These are phyloP conservation scores for Lates calcarifer DNA, from an alignment of 2,113 vertebrate genomes.

Conservation along the genomic window DNA sequence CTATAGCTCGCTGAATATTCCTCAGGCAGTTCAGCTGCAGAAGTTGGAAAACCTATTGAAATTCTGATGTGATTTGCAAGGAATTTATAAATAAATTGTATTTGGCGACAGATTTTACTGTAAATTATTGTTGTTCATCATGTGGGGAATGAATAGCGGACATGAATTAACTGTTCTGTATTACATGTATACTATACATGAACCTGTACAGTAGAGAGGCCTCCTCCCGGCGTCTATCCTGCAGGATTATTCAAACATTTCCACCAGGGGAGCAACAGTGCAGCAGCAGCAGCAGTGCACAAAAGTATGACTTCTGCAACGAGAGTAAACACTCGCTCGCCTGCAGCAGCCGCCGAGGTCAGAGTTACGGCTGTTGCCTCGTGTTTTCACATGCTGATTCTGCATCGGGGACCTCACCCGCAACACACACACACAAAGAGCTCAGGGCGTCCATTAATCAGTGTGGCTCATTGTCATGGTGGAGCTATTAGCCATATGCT, in stretches of 20 bases:
- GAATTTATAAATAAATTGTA: conserved; percentile 65
- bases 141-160: conserved; percentile 16
- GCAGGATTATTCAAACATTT: conserved; percentile 40
- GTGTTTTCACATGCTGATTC: conserved; percentile 90
- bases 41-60: conserved; percentile 53
- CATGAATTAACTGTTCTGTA: conserved; percentile 20
- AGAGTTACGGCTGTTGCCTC: conserved; percentile 68
- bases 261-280: conserved; percentile 36
- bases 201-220: not conserved
- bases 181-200: not conserved
- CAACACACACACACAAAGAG: conserved; percentile 81
- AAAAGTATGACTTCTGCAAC: conserved; percentile 26
- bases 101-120: conserved; percentile 50
- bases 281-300: conserved; percentile 16
- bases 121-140: conserved; percentile 63
- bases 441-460: conserved; percentile 94
- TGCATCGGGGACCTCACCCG: conserved; percentile 86
- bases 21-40: conserved; percentile 43
- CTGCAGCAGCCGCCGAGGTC: conserved; percentile 66
- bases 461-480: conserved; percentile 94
- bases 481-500: conserved; percentile 99
- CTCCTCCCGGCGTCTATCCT: not conserved
- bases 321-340: conserved; percentile 35
- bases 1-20: conserved; percentile 60
- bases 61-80: conserved; percentile 62